Conservation (phyloP, 2,113 vertebrate species). For the Ahaetulla prasina region DNA sequence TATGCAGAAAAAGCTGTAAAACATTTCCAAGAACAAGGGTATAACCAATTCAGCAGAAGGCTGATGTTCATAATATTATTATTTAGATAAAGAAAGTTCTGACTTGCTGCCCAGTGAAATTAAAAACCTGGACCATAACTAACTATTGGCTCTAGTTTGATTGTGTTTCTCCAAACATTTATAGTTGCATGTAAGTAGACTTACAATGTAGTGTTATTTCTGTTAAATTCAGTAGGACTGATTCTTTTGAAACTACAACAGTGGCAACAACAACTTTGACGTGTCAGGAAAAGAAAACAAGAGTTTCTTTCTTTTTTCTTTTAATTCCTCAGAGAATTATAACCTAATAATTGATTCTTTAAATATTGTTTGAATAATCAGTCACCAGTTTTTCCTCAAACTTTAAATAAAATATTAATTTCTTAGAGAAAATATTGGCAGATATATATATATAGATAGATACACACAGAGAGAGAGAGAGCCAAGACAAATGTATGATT, state of each 20-base stretch:
- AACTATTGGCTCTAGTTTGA: neutral
- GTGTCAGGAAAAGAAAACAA: neutral
- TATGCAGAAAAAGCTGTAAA: neutral
- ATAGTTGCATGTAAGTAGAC: neutral
- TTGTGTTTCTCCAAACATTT: neutral
- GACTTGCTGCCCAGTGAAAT: neutral
- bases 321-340: neutral
- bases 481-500: neutral
- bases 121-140: neutral
- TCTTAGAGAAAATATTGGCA: neutral
- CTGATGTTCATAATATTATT: neutral
- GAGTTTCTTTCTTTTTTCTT: neutral
- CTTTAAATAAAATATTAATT: neutral
- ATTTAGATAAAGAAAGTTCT: neutral
- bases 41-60: neutral
- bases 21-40: neutral
- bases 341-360: neutral
- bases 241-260: neutral
- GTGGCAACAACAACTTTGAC: neutral
- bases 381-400: neutral
- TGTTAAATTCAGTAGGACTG: neutral
- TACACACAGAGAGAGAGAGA: too few species aligned
- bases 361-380: neutral
- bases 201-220: neutral
- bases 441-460: neutral